A percentile compares a stretch with the other conserved stretches of the same genome.
Evolutionary conservation across 2,113 vertebrate species (phyloP).

Genomic region (Neodon shergylaensis): DNA sequence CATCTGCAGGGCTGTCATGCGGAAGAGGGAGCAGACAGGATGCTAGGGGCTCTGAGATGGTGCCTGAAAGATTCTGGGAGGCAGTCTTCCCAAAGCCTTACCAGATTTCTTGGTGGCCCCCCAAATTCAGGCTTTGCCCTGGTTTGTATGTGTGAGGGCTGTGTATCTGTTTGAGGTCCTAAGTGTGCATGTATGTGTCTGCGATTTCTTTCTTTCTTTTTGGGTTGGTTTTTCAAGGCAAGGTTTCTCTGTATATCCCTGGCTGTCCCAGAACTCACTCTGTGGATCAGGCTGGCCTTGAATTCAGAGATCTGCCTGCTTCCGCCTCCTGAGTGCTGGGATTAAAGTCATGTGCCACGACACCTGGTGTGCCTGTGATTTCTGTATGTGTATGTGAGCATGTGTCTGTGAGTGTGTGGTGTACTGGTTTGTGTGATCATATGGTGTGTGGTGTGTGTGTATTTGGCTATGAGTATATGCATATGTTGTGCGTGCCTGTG

Average conservation of each 20-base stretch:
- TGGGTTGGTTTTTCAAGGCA: background rate
- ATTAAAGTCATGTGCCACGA: background rate
- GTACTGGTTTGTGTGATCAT: background rate
- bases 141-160: background rate
- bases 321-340: background rate
- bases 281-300: background rate
- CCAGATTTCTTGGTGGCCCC: background rate
- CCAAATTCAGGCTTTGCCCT: background rate
- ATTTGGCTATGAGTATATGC: background rate
- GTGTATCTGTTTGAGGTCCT: background rate
- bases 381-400: background rate
- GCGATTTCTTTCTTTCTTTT: background rate
- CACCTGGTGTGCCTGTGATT: background rate
- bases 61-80: slow-evolving; percentile 20
- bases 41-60: background rate
- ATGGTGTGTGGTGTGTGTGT: background rate
- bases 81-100: background rate
- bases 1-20: slow-evolving; percentile 64
- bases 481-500: background rate
- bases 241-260: background rate
- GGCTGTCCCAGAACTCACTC: background rate
- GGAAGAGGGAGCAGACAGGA: slow-evolving; percentile 64
- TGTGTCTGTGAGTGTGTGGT: background rate
- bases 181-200: background rate
- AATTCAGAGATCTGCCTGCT: background rate